Conservation (phyloP, 2,888 invertebrate genomes). For the Hyposoter dolosus region DNA sequence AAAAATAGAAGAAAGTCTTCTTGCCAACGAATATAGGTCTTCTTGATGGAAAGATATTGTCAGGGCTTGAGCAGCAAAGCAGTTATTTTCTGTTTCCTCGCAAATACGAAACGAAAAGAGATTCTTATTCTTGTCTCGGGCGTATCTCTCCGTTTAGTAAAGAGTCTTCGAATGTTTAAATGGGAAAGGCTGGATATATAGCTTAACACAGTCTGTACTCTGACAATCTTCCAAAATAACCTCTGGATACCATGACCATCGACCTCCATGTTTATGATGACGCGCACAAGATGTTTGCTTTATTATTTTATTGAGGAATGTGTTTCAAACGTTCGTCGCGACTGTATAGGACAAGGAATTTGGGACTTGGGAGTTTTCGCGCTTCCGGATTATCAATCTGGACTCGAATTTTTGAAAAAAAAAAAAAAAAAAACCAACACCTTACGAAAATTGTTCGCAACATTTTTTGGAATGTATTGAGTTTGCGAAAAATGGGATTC, state of each 20-base stretch:
- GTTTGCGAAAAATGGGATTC: no score
- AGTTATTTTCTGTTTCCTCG: conserved; percentile 11
- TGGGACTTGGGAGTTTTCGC: no score
- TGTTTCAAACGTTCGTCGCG: no score
- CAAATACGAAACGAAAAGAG: conserved; percentile 20
- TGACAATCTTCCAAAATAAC: background rate
- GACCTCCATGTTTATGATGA: background rate
- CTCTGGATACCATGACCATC: background rate
- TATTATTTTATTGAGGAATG: background rate
- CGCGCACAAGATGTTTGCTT: background rate
- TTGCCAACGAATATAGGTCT: conserved; percentile 20
- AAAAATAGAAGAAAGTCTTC: conserved; percentile 34
- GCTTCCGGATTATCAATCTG: no score
- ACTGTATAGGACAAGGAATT: no score
- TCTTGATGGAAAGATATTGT: conserved; percentile 25
- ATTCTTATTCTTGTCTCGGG: conserved; percentile 9
- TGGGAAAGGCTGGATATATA: background rate
- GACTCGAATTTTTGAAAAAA: no score
- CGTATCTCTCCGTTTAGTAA: background rate
- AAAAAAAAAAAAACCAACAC: no score
- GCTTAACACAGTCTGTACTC: background rate
- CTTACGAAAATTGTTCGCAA: no score
- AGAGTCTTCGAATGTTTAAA: background rate
- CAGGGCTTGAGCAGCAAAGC: conserved; percentile 11
- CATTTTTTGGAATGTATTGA: no score